A percentile compares a stretch with the other conserved stretches of the same genome.
Evolutionary conservation across 2,888 invertebrate species (phyloP).

Genomic region (Altica lythri): DNA sequence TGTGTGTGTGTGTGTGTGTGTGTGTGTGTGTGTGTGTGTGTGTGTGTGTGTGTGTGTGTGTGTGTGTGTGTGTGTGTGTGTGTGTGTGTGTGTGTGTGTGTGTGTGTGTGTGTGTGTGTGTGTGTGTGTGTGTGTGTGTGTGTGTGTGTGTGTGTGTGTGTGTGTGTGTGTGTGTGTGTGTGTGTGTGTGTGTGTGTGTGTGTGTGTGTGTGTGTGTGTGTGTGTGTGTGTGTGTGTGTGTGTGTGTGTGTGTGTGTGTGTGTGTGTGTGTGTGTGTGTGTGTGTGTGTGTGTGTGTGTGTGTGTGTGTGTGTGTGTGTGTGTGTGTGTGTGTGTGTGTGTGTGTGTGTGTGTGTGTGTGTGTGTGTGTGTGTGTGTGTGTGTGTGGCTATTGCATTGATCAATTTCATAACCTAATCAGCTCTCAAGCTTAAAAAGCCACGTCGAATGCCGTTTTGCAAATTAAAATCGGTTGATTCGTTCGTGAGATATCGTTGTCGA

Average conservation of each 20-base stretch:
- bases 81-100: conserved; percentile 18
- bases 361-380: conserved; percentile 17
- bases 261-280: conserved; percentile 18
- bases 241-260: conserved; percentile 19
- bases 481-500: too few relatives aligned
- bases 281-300: conserved; percentile 21
- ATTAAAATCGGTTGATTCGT: too few relatives aligned
- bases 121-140: conserved; percentile 19
- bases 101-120: conserved; percentile 19
- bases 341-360: conserved; percentile 17
- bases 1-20: conserved; percentile 19
- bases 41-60: conserved; percentile 19
- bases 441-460: too few relatives aligned
- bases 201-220: conserved; percentile 18
- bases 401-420: too few relatives aligned
- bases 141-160: conserved; percentile 18
- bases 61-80: conserved; percentile 19
- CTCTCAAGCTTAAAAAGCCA: too few relatives aligned
- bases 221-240: conserved; percentile 19
- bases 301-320: conserved; percentile 21
- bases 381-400: conserved; percentile 7
- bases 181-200: conserved; percentile 19
- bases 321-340: conserved; percentile 20
- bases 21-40: conserved; percentile 18
- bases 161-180: conserved; percentile 19